Base-by-base conservation (phyloP, 2,888 invertebrate genomes). In the Ctena decussata region DNA sequence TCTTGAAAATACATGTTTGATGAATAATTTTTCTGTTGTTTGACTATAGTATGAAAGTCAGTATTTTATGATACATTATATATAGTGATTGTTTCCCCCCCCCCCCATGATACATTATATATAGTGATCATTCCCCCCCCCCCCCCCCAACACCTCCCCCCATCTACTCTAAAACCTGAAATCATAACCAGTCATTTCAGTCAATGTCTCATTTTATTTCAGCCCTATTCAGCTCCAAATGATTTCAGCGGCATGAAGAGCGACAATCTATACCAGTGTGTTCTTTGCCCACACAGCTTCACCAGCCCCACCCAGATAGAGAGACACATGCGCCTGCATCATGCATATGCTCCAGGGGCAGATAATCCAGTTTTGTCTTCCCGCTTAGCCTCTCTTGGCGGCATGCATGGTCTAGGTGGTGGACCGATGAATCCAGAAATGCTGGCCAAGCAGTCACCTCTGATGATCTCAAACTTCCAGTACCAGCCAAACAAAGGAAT, bases 241-340 rank as follows among this genome's bases (percentile, higher is more conserved):
- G 35, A 35, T 30, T 65, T 65, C 35, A 49, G 27, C 30, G 35
- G 6, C 5, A 35, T 35, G 18, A 65, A 35, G 57, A 60, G 78
- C 24, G 80, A 82, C 53, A 82, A 39, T 27, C 71, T 87, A 18
- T 81, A 77, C 71, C 90, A 90, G 79, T 91, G 91, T 80, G 80
- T 89, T 72, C 86, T 88, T 70, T 94, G 94, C 80, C 89, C 88
- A 30, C 83, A 91, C 89, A 89, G 90, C 69, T 93, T 90, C 85
- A 86, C 90, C 24, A 86, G 79, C 65, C 72, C 76, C 18, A 77
- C 80, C 18, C 80, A 79, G 15, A 73, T 91, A 32, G 89, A 90
- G 60, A 82, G 87, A 21, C 91, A 91, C 76, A 71, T 89, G 57
- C 83, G 77, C 39, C 87, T 89, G 35, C 69, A 70, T 41, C 90